Conservation (phyloP, 37 sponge, comb jelly and placozoan genomes). For the Hexactinellida sp. region DNA sequence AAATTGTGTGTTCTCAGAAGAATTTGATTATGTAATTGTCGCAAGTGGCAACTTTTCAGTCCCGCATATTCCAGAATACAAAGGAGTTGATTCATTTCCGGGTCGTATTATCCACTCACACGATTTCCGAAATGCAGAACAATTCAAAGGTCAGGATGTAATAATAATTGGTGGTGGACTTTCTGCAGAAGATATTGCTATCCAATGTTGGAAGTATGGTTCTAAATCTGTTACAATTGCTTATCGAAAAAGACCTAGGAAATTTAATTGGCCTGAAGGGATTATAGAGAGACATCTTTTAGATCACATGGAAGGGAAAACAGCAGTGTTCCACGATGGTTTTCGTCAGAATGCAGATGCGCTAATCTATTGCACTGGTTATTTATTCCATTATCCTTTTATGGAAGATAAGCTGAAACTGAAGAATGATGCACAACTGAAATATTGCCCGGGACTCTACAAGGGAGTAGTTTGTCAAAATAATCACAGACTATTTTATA, state of each 20-base stretch:
- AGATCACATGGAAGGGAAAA: conserved; percentile 8
- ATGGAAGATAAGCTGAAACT: conserved; percentile 18
- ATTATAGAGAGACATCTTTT: conserved; percentile 8
- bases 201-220: conserved; percentile 28
- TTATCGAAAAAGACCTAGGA: conserved; percentile 20
- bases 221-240: conserved; percentile 11
- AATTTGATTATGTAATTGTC: conserved; percentile 27
- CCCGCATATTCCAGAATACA: conserved; percentile 21
- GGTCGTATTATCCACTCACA: conserved; percentile 28
- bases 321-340: conserved; percentile 20
- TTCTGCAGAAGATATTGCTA: conserved; percentile 28
- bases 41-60: conserved; percentile 27
- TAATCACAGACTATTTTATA: conserved; percentile 16
- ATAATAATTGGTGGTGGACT: conserved; percentile 20
- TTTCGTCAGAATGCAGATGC: conserved; percentile 16
- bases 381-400: conserved; percentile 24
- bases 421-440: neutral
- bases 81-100: conserved; percentile 20
- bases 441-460: conserved; percentile 16
- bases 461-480: conserved; percentile 1
- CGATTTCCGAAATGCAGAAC: conserved; percentile 30
- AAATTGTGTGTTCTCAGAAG: neutral
- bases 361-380: conserved; percentile 29
- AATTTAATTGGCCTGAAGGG: conserved; percentile 25
- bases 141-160: conserved; percentile 17